Evolutionary conservation across 2,797 vertebrate genomes (phyloP).

Genomic region (Acropternis orthonyx): DNA sequence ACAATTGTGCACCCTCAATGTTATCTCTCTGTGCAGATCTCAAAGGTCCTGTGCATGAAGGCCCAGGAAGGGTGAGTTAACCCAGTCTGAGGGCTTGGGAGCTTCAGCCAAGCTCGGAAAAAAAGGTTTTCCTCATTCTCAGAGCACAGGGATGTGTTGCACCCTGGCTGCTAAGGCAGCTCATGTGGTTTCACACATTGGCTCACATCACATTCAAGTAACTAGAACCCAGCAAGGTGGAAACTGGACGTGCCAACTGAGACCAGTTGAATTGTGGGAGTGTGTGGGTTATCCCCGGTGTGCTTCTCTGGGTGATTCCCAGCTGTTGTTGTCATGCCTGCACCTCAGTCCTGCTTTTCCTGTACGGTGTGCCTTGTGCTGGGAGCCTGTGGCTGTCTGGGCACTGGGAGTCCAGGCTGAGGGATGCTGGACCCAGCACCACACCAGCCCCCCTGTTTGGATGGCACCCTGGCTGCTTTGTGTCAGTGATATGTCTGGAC

Average conservation of each 20-base stretch:
- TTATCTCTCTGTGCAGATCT: neutral
- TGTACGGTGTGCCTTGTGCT: accelerated
- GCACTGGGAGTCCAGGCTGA: neutral
- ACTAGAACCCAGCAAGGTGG: constrained; percentile 25
- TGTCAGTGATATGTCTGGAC: neutral
- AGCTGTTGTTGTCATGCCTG: neutral
- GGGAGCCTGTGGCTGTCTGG: neutral
- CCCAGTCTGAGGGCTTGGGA: neutral
- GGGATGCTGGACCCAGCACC: neutral
- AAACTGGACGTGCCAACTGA: neutral
- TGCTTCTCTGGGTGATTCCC: neutral
- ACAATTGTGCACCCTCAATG: neutral
- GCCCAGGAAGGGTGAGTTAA: neutral
- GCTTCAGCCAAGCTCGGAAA: neutral
- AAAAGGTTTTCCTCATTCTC: neutral
- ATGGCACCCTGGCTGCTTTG: neutral
- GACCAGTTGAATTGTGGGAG: neutral
- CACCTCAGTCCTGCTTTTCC: accelerated
- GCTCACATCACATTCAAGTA: neutral
- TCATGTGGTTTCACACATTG: accelerated
- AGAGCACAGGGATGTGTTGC: neutral
- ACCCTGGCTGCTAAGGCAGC: neutral
- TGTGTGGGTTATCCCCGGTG: accelerated
- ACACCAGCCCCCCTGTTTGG: accelerated
- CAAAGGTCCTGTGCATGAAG: neutral